phyloP scores from a whole-genome alignment of 2,113 vertebrate species.

The Parus major region DNA sequence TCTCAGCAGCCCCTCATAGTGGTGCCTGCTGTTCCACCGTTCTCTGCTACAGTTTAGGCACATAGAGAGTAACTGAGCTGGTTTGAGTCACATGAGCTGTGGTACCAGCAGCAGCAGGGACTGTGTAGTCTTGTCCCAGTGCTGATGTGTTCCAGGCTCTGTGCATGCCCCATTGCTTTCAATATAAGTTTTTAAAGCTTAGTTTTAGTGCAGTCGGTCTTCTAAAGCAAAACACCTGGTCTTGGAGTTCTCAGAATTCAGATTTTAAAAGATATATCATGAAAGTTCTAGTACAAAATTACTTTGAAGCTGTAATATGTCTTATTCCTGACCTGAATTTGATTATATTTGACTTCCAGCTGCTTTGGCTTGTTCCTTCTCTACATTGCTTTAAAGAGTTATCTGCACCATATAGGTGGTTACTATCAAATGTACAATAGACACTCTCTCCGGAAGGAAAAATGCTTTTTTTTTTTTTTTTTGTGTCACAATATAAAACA shows the following conservation, averaged over 20 bases:
- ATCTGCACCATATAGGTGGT: not conserved
- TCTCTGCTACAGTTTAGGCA: not conserved
- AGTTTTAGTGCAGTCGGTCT: not conserved
- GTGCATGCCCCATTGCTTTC: not conserved
- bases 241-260: not conserved
- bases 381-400: not conserved
- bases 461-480: not conserved
- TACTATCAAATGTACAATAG: not conserved
- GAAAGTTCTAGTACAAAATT: not conserved
- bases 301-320: not conserved
- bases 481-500: not conserved
- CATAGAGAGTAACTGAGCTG: accelerated
- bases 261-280: not conserved
- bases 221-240: not conserved
- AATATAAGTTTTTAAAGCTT: not conserved
- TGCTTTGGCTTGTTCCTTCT: not conserved
- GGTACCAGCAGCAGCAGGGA: not conserved
- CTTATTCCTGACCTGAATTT: not conserved
- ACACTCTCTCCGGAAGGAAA: not conserved
- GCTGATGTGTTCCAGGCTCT: not conserved
- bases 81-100: not conserved
- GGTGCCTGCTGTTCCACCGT: not conserved
- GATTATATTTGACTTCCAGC: not conserved
- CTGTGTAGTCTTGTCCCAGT: not conserved
- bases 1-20: not conserved